A percentile compares a stretch with the other conserved stretches of the same genome.
These are phyloP conservation scores for Cepphus grylle DNA, from an alignment of 2,113 vertebrate genomes.

Conservation along the genomic window DNA sequence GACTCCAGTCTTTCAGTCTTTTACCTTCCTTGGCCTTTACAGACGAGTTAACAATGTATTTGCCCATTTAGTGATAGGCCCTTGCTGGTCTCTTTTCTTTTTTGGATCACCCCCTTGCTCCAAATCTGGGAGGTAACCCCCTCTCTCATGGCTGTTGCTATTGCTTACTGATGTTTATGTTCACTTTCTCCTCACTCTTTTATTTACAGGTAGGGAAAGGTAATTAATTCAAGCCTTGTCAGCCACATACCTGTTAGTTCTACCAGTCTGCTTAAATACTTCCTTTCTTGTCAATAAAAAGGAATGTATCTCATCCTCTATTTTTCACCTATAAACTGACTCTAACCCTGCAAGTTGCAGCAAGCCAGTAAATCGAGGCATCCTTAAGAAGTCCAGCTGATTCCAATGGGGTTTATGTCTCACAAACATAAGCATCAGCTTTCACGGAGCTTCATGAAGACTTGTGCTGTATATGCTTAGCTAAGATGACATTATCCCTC, in stretches of 20 bases:
- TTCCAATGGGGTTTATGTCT: neutral
- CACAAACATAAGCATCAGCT: neutral
- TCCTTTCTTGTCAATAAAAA: neutral
- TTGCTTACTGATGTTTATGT: neutral
- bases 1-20: neutral
- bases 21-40: neutral
- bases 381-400: neutral
- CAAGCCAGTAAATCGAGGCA: neutral
- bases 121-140: neutral
- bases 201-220: neutral
- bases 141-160: neutral
- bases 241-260: neutral
- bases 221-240: neutral
- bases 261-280: neutral
- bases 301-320: neutral
- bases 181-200: neutral
- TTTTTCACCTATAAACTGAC: neutral
- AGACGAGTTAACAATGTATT: neutral
- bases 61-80: neutral
- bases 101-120: rapidly evolving
- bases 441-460: neutral
- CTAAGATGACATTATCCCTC: neutral
- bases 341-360: neutral
- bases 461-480: neutral
- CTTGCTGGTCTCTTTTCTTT: neutral